Evolutionary conservation across 2,888 invertebrate genomes (phyloP).

Genomic region (Oligia latruncula): DNA sequence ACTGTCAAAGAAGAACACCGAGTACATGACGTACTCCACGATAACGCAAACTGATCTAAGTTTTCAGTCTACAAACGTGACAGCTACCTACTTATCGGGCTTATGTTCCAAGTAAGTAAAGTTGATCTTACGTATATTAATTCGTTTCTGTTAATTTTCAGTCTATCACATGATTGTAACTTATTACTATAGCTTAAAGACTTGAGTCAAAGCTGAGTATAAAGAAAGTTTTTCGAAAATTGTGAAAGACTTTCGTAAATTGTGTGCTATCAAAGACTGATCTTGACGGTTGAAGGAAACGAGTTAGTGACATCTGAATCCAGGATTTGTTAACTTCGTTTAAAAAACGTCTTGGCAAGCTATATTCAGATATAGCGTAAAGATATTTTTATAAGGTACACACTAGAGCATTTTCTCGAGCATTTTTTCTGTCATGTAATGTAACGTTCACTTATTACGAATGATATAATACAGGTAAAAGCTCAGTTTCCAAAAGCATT

Average conservation of each 20-base stretch:
- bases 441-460: no score
- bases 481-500: no score
- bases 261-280: no score
- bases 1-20: neutral
- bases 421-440: no score
- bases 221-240: conserved; percentile 11
- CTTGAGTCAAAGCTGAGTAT: neutral
- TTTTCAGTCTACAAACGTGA: conserved; percentile 35
- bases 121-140: conserved; percentile 23
- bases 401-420: no score
- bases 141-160: conserved; percentile 37
- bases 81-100: conserved; percentile 28
- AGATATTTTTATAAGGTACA: no score
- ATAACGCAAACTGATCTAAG: conserved; percentile 37
- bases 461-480: no score
- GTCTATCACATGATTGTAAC: conserved; percentile 21
- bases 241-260: no score
- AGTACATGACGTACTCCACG: conserved; percentile 1
- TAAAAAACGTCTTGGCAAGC: neutral
- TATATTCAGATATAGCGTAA: no score
- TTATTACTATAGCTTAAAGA: conserved; percentile 10
- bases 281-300: no score
- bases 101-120: conserved; percentile 38
- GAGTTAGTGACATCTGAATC: neutral
- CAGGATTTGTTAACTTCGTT: neutral